Evolutionary conservation across 2,113 vertebrate genomes (phyloP).

Genomic region (Lutjanus erythropterus): DNA sequence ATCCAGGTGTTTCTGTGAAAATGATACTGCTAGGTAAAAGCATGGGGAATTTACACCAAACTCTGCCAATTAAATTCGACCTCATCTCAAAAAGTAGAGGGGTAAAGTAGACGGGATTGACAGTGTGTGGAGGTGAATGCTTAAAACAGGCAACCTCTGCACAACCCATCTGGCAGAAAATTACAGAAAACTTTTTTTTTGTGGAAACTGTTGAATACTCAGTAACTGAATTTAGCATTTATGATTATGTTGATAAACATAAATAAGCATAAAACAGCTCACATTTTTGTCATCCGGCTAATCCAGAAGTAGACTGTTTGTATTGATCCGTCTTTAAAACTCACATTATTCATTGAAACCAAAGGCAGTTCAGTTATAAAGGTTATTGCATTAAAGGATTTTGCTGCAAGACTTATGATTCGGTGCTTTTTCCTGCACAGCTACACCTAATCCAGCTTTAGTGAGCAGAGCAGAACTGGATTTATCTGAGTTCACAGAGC

Average conservation of each 20-base stretch:
- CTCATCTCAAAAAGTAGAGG: not conserved
- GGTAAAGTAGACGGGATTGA: not conserved
- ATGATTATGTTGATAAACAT: not conserved
- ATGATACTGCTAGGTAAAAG: conserved; percentile 19
- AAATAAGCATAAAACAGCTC: not conserved
- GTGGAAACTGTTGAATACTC: not conserved
- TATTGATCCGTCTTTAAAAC: conserved; percentile 8
- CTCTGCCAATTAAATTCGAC: conserved; percentile 38
- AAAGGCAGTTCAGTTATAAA: conserved; percentile 1
- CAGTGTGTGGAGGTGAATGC: not conserved
- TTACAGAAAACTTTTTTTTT: not conserved
- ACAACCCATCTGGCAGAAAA: conserved; percentile 6
- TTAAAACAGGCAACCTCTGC: conserved; percentile 2
- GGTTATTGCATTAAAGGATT: conserved; percentile 17
- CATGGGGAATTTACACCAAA: conserved; percentile 23
- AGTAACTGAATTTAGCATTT: not conserved
- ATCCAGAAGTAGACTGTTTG: not conserved
- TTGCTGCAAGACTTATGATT: conserved; percentile 29
- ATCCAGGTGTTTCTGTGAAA: conserved; percentile 59
- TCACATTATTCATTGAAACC: not conserved
- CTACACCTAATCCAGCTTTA: conserved; percentile 50
- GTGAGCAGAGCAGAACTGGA: conserved; percentile 46
- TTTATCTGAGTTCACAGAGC: conserved; percentile 26
- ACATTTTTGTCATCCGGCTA: not conserved
- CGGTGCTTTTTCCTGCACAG: conserved; percentile 23